Evolutionary conservation across 2,797 vertebrate genomes (phyloP).

Genomic region (Phataginus tetradactyla): DNA sequence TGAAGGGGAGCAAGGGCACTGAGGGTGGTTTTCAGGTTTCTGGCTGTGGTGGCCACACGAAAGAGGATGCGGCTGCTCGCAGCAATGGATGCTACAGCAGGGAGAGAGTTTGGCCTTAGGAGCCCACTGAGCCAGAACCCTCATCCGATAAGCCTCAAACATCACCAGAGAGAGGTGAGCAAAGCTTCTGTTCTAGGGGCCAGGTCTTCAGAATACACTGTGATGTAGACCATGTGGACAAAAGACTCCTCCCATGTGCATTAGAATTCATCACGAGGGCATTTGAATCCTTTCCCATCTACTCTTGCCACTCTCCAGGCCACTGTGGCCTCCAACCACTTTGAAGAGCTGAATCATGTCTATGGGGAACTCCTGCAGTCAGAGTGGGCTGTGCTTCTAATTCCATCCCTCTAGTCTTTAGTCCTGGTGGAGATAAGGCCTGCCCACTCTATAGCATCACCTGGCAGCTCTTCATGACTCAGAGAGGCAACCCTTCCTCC

Average conservation of each 20-base stretch:
- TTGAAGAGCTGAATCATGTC: neutral
- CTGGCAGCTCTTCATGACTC: neutral
- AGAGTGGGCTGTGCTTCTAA: neutral
- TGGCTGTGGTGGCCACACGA: neutral
- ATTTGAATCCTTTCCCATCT: neutral
- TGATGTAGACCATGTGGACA: rapidly evolving
- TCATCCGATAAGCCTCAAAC: too few species aligned
- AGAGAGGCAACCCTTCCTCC: neutral
- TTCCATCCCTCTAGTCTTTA: neutral
- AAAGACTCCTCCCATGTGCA: neutral
- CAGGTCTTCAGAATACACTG: neutral
- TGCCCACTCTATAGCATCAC: neutral
- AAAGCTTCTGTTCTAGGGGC: neutral
- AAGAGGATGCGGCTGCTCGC: neutral
- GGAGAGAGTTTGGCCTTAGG: neutral
- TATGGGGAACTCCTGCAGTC: neutral
- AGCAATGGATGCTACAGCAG: too few species aligned
- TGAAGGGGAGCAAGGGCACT: neutral
- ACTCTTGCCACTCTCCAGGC: neutral
- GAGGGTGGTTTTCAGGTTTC: neutral
- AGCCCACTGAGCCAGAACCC: neutral
- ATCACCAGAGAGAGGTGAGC: neutral
- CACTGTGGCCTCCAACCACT: neutral
- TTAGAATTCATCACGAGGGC: neutral
- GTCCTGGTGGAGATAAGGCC: neutral